Evolutionary conservation across 2,113 vertebrate species (phyloP).

Genomic region (zebrafish (Danio rerio)): DNA sequence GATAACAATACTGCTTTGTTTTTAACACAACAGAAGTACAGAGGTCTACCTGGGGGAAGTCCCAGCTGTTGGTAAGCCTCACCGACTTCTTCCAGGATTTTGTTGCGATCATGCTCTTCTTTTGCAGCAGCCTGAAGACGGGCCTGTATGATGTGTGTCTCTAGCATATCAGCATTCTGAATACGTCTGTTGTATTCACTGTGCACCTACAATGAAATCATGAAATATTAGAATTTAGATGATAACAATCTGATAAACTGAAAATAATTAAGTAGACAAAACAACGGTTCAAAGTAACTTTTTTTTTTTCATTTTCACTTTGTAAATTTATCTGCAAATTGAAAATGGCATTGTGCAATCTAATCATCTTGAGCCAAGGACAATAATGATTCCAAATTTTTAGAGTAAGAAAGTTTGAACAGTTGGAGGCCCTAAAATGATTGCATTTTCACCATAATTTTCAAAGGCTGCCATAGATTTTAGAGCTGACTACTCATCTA

Average conservation of each 20-base stretch:
- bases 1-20: background rate
- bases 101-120: conserved; percentile 70
- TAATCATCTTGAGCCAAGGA: too few relatives aligned
- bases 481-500: too few relatives aligned
- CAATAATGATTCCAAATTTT: too few relatives aligned
- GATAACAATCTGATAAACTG: background rate
- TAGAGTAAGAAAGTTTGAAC: too few relatives aligned
- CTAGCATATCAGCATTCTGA: conserved; percentile 76
- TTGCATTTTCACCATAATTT: too few relatives aligned
- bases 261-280: background rate
- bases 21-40: background rate
- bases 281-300: background rate
- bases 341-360: too few relatives aligned
- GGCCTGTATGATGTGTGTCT: conserved; percentile 84
- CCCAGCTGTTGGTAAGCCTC: conserved; percentile 60
- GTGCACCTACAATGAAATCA: conserved; percentile 71
- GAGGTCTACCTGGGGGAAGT: conserved; percentile 79
- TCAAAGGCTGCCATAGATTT: too few relatives aligned
- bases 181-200: conserved; percentile 70
- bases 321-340: too few relatives aligned
- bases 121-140: conserved; percentile 71
- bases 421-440: too few relatives aligned
- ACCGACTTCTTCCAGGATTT: conserved; percentile 57
- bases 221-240: background rate
- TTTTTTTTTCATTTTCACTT: too few relatives aligned